phyloP scores from a whole-genome alignment of 2,888 invertebrate genomes.

The Oconnorella tubifera region DNA sequence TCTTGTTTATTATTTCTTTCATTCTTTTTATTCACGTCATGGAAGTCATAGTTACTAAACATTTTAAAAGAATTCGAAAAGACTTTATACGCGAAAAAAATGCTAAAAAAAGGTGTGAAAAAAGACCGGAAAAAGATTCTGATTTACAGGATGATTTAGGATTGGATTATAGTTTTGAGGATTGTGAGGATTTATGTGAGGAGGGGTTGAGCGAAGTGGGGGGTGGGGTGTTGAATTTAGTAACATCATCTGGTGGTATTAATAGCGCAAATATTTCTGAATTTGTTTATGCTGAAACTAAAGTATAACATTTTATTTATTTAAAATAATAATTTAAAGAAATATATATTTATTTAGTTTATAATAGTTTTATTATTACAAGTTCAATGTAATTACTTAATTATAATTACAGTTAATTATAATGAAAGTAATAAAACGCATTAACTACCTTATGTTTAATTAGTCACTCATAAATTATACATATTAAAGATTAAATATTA shows the following conservation, averaged over 20 bases:
- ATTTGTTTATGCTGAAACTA: neutral
- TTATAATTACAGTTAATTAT: no score
- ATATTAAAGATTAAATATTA: no score
- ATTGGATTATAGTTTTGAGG: neutral
- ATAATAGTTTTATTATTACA: no score
- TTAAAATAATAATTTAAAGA: no score
- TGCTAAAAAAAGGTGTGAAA: no score
- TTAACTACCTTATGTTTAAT: no score
- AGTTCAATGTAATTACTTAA: no score
- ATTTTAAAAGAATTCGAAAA: neutral
- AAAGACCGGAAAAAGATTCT: neutral
- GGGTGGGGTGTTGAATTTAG: neutral
- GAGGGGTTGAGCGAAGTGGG: neutral
- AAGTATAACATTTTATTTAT: no score
- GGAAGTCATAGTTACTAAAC: neutral
- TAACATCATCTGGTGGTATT: neutral
- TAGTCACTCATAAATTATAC: no score
- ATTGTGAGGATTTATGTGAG: neutral
- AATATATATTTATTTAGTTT: no score
- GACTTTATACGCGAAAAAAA: no score
- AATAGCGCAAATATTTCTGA: neutral
- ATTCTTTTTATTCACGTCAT: neutral
- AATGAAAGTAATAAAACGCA: no score
- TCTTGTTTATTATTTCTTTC: neutral
- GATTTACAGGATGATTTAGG: neutral